Conservation (phyloP, 2,888 invertebrate genomes). For the Onthophagus sagittarius region DNA sequence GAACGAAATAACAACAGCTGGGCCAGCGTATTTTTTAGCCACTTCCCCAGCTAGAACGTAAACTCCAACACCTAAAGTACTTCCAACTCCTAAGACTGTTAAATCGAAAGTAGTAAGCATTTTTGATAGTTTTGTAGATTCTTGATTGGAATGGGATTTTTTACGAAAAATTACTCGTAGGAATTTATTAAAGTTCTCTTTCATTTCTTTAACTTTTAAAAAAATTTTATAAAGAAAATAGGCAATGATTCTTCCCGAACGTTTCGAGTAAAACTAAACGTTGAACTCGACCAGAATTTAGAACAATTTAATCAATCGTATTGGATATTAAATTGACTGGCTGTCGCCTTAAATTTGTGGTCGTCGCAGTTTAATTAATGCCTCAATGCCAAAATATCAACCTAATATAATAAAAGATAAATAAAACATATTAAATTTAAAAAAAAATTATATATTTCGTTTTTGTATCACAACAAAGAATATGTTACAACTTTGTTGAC, state of each 20-base stretch:
- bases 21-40: constrained; percentile 76
- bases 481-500: no score
- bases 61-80: constrained; percentile 85
- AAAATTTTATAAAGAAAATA: not conserved
- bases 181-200: constrained; percentile 27
- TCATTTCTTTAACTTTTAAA: not conserved
- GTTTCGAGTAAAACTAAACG: not conserved
- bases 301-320: not conserved
- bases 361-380: not conserved
- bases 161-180: constrained; percentile 43
- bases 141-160: constrained; percentile 47
- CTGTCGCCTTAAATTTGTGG: not conserved
- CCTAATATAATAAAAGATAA: no score
- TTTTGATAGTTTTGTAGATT: constrained; percentile 57
- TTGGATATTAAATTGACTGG: not conserved
- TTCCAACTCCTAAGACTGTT: constrained; percentile 77
- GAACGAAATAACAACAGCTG: constrained; percentile 82
- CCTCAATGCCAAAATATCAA: not conserved
- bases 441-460: no score
- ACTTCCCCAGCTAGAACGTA: constrained; percentile 87
- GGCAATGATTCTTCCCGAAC: not conserved
- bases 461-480: no score
- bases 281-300: not conserved
- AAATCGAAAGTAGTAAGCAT: constrained; percentile 79
- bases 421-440: no score